phyloP scores from a whole-genome alignment of 2,797 vertebrate species.

The Threskiornis aethiopicus region DNA sequence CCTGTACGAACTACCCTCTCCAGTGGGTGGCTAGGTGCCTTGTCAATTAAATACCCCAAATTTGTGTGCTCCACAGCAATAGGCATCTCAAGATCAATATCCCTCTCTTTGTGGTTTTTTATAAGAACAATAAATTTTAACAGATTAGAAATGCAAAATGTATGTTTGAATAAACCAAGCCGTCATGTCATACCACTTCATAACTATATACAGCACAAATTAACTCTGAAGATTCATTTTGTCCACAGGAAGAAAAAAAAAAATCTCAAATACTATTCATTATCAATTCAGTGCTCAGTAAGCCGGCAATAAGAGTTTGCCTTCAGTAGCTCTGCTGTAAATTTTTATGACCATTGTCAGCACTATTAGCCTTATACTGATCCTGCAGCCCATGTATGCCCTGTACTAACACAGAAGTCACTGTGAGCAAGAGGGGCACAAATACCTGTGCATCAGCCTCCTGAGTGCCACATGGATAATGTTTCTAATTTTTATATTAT shows the following conservation, averaged over 20 bases:
- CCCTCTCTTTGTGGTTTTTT: not conserved
- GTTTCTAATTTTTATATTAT: not conserved
- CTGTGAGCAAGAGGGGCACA: not conserved
- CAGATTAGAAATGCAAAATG: not conserved
- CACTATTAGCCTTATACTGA: not conserved
- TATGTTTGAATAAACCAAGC: not conserved
- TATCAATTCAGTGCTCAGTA: not conserved
- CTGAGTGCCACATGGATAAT: not conserved
- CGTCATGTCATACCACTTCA: not conserved
- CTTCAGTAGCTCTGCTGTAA: not conserved
- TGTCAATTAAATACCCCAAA: not conserved
- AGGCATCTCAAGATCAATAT: not conserved
- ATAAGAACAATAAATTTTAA: not conserved
- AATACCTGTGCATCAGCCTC: not conserved
- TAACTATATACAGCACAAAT: not conserved
- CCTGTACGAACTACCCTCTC: rapidly evolving
- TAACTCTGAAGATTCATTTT: not conserved
- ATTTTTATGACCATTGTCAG: not conserved
- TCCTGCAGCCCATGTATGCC: not conserved
- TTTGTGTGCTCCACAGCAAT: not conserved
- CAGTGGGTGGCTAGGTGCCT: not conserved
- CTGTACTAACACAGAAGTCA: not conserved
- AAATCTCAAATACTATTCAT: not conserved
- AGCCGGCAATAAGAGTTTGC: not conserved
- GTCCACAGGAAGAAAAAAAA: not conserved